Percentiles rank a stretch among this genome's conserved stretches.
phyloP scores from a whole-genome alignment of 2,797 vertebrate genomes.

The Betta splendens region DNA sequence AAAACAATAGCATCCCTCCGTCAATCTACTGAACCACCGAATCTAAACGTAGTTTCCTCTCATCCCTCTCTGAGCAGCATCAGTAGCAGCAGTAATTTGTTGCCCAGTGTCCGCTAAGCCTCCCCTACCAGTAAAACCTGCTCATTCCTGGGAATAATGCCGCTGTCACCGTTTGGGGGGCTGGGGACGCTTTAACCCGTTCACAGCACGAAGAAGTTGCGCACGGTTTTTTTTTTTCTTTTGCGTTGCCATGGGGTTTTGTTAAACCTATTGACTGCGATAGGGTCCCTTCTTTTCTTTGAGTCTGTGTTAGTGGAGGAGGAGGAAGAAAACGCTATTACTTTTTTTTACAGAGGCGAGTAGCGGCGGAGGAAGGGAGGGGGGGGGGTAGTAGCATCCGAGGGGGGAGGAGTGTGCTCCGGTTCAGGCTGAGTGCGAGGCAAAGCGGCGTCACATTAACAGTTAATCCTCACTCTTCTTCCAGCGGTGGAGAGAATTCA shows the following conservation, averaged over 20 bases:
- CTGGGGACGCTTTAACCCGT: conserved; percentile 69
- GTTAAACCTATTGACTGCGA: conserved; percentile 80
- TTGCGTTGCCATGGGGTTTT: conserved; percentile 82
- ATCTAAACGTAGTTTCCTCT: conserved; percentile 1
- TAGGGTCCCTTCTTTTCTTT: conserved; percentile 76
- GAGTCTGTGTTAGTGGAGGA: conserved; percentile 73
- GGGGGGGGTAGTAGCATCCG: conserved; percentile 57
- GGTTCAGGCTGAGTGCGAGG: conserved; percentile 48
- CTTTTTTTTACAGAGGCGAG: conserved; percentile 60
- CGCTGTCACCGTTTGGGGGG: conserved; percentile 64
- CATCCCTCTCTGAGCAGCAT: conserved; percentile 42
- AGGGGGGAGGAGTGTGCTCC: conserved; percentile 53
- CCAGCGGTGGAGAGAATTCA: conserved; percentile 46
- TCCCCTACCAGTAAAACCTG: conserved; percentile 48
- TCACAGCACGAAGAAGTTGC: conserved; percentile 80
- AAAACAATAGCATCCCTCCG: background rate
- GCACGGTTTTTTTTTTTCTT: conserved; percentile 62
- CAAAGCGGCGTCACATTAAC: conserved; percentile 32
- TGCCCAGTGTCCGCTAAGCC: conserved; percentile 2
- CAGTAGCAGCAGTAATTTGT: conserved; percentile 9
- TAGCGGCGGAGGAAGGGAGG: conserved; percentile 28
- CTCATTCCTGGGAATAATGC: conserved; percentile 69
- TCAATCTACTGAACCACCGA: background rate
- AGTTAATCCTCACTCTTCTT: conserved; percentile 16
- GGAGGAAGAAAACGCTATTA: conserved; percentile 71